These are phyloP conservation scores for Gila orcuttii DNA, from an alignment of 2,113 vertebrate genomes.

Conservation along the genomic window DNA sequence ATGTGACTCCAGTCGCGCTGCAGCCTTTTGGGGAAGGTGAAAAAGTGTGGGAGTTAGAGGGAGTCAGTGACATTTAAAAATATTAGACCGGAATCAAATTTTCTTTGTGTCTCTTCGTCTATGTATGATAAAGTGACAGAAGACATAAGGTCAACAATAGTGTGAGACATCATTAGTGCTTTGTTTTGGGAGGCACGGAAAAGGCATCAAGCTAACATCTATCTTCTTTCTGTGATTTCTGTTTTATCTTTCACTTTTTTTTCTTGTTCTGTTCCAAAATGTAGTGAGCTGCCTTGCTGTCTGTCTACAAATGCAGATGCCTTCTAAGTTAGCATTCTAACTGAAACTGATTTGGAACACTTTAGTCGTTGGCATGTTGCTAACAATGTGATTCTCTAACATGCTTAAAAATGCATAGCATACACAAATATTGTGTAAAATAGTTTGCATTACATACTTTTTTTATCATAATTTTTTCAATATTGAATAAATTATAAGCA, in stretches of 20 bases:
- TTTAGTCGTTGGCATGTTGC: no score
- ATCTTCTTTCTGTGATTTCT: neutral
- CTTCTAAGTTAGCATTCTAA: no score
- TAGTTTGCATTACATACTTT: no score
- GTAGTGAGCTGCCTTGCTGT: neutral
- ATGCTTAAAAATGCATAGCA: no score
- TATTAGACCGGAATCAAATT: slow-evolving; percentile 25
- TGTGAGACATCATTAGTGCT: slow-evolving; percentile 25
- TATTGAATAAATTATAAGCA: no score
- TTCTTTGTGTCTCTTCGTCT: slow-evolving; percentile 9
- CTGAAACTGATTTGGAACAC: no score
- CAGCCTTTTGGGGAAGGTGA: neutral
- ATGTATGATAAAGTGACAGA: neutral
- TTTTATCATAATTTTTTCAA: no score
- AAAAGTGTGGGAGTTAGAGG: neutral
- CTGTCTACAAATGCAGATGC: neutral
- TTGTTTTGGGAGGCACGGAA: neutral
- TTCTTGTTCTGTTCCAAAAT: neutral
- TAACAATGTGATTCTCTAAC: no score
- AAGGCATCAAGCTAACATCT: slow-evolving; percentile 15
- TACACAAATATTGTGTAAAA: no score
- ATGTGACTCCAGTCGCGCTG: slow-evolving; percentile 32
- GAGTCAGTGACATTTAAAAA: slow-evolving; percentile 33
- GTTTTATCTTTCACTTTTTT: neutral
- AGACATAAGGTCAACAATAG: slow-evolving; percentile 33